Evolutionary conservation across 2,888 invertebrate species (phyloP), one percentile per base, ranked within the genome.

Genomic region (Drosophila parthenogenetica): DNA sequence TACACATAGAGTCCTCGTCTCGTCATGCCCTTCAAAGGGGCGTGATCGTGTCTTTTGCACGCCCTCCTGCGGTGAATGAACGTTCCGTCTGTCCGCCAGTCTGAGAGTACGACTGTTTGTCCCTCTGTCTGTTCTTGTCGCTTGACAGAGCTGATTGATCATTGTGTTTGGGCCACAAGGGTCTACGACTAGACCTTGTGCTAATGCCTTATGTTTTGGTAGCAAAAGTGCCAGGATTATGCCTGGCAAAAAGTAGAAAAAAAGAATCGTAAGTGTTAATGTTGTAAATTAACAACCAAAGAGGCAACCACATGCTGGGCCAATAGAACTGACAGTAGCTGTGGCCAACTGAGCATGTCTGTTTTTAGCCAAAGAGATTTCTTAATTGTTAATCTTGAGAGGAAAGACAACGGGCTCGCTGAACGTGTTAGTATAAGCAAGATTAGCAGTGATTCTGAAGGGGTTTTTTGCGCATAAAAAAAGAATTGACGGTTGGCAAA

Each of bases 21-120:
- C 63, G 73, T 75, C 80, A 79, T 88, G 87, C 79, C 79, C 79
- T 78, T 84, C 73, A 84, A 87, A 86, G 87, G 88, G 86, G 86
- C 88, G 86, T 87, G 88, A 87, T 82, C 88, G 69, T 82, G 84
- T 84, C 88, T 88, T 87, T 84, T 78, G 86, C 84, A 81, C 84
- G 83, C 87, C 86, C 86, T 88, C 88, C 88, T 88, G 86, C 51
- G 64, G 88, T 73, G 87, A 58, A 55, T 72, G 59, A 50, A 51
- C 51, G 32, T n/a, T 32, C 13, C 22, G 29, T 46, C 55, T 13
- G 53, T 55, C 64, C 39, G 54, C 64, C 55, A 35, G 39, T 54
- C 13, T n/a, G n/a, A n/a, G n/a, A n/a, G n/a, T n/a, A n/a, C 17
- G 42, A 55, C 45, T 4, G 16, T 49, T 54, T 8, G 65, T 59